Evolutionary conservation across 1,140 invertebrate species (phyloP), one percentile per base, ranked within the genome.

Genomic region (Drosophila pachea): DNA sequence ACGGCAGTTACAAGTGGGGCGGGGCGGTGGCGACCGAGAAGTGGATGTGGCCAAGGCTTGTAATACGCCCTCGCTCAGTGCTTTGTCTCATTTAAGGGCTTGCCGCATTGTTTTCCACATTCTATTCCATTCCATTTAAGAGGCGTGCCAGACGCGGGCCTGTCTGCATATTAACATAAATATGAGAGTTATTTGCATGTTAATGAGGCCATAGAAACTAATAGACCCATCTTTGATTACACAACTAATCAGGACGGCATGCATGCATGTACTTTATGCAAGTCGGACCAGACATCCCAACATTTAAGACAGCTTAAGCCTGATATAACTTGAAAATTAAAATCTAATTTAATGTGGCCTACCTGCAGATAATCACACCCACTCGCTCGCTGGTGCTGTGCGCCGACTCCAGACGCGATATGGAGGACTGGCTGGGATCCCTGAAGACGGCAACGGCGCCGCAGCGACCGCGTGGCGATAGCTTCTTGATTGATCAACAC

Each of bases 391-490:
- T 97, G 70, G 94, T 97, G 68, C 90, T 97, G 77, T 96, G 94
- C 84, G 94, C 95, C 35, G 95, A 96, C 78, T 94, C 92, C 48
- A 92, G 95, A 70, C 90, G 92, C 86, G 95, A 97, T 77, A 97
- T 97, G 96, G 96, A 97, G 90, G 94, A 96, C 74, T 97, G 96
- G 96, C 92, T 97, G 55, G 91, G 92, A 58, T 94, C 94, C 12
- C 89, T 97, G 16, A 94, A 94, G 79, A 93, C 93, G 78, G 93
- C 94, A 33, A 91, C 93, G 38, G 93, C 93, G 69, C 82, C 93
- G 55, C 93, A 93, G 68, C 93, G 94, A 58, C 86, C 88, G 12
- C 78, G 87, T n/a, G 88, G 78, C 7, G 89, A 89, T 54, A 82
- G 86, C 58, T 93, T 94, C 70, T 93, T 92, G 72, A 78, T 88